A percentile compares a stretch with the other conserved stretches of the same genome.
These are phyloP conservation scores for Herpetotheres cachinnans DNA, from an alignment of 2,113 vertebrate species.

Conservation along the genomic window DNA sequence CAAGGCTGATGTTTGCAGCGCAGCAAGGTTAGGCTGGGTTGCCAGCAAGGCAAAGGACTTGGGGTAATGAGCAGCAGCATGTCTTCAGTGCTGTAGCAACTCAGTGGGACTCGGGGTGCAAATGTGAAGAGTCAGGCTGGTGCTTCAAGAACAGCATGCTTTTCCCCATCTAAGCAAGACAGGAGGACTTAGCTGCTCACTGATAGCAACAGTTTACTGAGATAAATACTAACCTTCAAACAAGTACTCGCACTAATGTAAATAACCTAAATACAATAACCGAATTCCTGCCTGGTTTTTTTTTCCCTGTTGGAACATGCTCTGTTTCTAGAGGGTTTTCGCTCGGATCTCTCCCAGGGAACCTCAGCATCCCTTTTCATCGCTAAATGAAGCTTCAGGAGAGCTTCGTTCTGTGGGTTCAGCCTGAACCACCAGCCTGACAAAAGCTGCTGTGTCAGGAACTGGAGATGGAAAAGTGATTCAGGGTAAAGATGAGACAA, in stretches of 20 bases:
- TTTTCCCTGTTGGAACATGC: accelerated
- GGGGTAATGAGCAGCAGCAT: not conserved
- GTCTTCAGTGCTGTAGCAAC: not conserved
- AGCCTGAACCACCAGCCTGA: not conserved
- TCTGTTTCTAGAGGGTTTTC: not conserved
- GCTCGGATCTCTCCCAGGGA: not conserved
- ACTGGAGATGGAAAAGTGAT: not conserved
- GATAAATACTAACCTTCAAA: not conserved
- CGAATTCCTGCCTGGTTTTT: not conserved
- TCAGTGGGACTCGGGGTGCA: not conserved
- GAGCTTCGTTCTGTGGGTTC: not conserved
- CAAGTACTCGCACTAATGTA: not conserved
- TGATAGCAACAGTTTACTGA: not conserved
- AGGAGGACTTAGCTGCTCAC: not conserved
- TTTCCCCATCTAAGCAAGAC: not conserved
- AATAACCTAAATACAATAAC: not conserved
- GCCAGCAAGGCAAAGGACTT: not conserved
- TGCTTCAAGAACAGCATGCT: accelerated
- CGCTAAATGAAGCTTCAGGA: not conserved
- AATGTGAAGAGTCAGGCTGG: not conserved
- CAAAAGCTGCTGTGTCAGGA: not conserved
- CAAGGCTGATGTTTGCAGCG: not conserved
- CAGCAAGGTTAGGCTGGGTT: not conserved
- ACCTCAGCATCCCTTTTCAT: not conserved
- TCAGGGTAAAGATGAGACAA: not conserved